Base-by-base conservation (phyloP, 2,113 vertebrate genomes). In the Agapornis roseicollis region DNA sequence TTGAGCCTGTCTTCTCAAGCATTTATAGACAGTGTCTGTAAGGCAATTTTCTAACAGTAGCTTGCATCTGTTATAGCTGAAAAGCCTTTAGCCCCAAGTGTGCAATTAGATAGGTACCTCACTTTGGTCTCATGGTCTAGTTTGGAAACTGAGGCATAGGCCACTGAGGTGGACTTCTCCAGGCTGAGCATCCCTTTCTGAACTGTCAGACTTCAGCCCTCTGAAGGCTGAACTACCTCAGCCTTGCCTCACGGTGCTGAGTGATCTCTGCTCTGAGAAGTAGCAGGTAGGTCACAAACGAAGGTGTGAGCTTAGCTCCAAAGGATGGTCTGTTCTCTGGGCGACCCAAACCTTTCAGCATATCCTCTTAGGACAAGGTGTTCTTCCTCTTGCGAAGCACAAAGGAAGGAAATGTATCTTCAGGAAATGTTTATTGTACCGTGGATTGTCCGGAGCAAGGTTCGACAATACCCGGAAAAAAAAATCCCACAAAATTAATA, bases 351-450 rank as follows among this genome's bases (percentile, higher is more conserved):
- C n/a, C 56, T 92, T 78, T 85, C 61, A n/a, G 28, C 60, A 65
- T 63, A 94, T 97, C 90, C 79, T 74, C 70, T 95, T 66, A 93
- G 97, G 72, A 97, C 95, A 97, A 97, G 96, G 94, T 97, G 97
- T 97, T 97, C 94, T 97, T 97, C 95, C 96, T 94, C 77, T 94
- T 85, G 77, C 96, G 82, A 88, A 95, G 92, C 93, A 93, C 94
- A 97, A 72, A 94, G 89, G 96, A 97, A 97, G 97, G 97, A 97
- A 97, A 93, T 95, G 96, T 92, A 94, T 97, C 96, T 96, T 97
- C 96, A 97, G 96, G 97, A 97, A 97, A 97, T 97, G 95, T 97
- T 97, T 97, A 89, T 96, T 97, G 90, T 95, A 91, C 68, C 64
- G 8, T 8, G 72, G 88, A 87, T 90, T 96, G 89, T 92, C 95